Base-by-base conservation (phyloP, 2,888 invertebrate genomes). In the Eustalomyia histrio region DNA sequence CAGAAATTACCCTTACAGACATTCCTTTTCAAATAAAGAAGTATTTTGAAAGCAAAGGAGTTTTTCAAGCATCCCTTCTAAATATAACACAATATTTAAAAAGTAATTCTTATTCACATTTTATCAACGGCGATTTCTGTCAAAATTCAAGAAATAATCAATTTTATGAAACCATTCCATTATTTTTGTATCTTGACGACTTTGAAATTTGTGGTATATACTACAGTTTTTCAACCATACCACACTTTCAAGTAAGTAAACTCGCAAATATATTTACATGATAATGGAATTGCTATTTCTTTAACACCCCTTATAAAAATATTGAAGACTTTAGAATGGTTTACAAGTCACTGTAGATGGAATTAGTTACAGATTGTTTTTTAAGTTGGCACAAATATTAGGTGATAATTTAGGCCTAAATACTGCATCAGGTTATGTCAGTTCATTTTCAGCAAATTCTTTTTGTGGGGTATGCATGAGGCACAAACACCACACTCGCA, bases 391-490 rank as follows among this genome's bases (percentile, higher is more conserved):
- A 47, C 74, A 79, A 65, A 75, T 82, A 58, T 61, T 82, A 60
- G 82, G 78, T 63, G 74, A 74, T 69, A 79, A 79, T 69, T 47
- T 79, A 64, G 75, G 75, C 29, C 61, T 75, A 5, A 79, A 69
- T 69, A 65, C 67, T 57, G 69, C 71, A 12, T 68, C 76, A 50
- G 79, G 79, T 39, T 82, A 79, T 58, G 73, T 69, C 17, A 76
- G 47, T 50, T 79, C 75, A 43, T 82, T 82, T 68, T 73, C 69
- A 61, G 72, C 76, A 39, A 79, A 82, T 73, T 82, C 64, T 74
- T 82, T 68, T 68, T 76, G 82, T 69, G 65, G 82, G 14, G 61
- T 82, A 65, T 82, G 82, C 69, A 82, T 47, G 67, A 76, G 74
- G 55, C 61, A 55, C 33, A 72, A 71, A 53, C 47, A 71, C 47